Conservation (phyloP, 2,888 invertebrate species). For the Synergus japonicus region DNA sequence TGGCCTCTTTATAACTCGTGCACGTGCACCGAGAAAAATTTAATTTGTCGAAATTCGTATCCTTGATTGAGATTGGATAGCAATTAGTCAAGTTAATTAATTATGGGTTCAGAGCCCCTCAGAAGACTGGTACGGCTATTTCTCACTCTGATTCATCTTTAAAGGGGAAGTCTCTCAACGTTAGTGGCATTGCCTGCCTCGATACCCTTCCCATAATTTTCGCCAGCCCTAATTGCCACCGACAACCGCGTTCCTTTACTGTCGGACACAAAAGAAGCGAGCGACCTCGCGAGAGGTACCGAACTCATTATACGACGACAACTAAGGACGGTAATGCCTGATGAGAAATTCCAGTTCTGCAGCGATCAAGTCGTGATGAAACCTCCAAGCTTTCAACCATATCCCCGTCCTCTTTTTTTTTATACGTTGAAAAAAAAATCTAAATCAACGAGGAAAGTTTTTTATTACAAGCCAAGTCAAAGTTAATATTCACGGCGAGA, state of each 20-base stretch:
- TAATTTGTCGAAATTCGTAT: not conserved
- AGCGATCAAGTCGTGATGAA: slow-evolving; percentile 42
- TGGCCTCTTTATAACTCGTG: too few relatives aligned
- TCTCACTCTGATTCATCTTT: not conserved
- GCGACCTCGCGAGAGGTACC: not conserved
- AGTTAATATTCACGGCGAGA: too few relatives aligned
- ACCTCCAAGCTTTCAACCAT: slow-evolving; percentile 46
- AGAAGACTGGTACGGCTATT: not conserved
- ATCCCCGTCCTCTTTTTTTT: not conserved
- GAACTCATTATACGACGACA: not conserved
- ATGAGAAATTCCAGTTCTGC: slow-evolving; percentile 9
- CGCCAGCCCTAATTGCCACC: not conserved
- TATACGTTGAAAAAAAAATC: not conserved
- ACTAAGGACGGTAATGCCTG: not conserved
- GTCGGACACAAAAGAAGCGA: slow-evolving; percentile 9
- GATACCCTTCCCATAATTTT: not conserved
- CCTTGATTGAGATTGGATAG: not conserved
- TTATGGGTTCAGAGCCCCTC: not conserved
- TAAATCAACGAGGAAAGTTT: not conserved
- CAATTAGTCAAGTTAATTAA: not conserved
- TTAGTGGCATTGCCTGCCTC: not conserved
- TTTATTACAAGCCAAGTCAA: too few relatives aligned
- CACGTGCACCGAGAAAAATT: not conserved
- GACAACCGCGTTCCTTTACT: not conserved
- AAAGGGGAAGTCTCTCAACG: not conserved